Evolutionary conservation across 2,888 invertebrate genomes (phyloP).

Genomic region (Oligia strigilis): DNA sequence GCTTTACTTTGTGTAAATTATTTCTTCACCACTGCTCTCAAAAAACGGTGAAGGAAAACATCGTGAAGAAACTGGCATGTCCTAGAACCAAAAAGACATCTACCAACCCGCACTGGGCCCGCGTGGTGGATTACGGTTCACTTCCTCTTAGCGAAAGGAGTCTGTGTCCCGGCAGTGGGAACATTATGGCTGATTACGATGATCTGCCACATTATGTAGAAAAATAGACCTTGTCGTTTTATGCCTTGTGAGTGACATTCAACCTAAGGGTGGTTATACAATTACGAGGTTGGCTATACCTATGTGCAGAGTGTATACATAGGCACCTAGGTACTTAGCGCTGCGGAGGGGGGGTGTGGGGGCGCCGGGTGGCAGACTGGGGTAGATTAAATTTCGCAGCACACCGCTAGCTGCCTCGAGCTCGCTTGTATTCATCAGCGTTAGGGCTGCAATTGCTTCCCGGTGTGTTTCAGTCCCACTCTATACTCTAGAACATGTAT

Average conservation of each 20-base stretch:
- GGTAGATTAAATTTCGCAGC: conserved; percentile 89
- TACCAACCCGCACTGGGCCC: neutral
- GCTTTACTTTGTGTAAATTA: neutral
- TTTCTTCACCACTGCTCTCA: neutral
- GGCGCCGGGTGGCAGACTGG: conserved; percentile 83
- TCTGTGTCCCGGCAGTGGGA: neutral
- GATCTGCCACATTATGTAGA: neutral
- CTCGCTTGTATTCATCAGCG: conserved; percentile 86
- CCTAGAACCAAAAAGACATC: neutral
- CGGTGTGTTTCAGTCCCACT: conserved; percentile 75
- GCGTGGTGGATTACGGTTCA: neutral
- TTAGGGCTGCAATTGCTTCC: conserved; percentile 85
- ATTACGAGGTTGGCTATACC: conserved; percentile 19
- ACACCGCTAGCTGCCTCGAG: conserved; percentile 81
- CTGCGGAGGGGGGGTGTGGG: conserved; percentile 66
- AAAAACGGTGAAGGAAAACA: neutral
- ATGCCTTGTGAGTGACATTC: neutral
- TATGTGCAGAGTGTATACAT: conserved; percentile 60
- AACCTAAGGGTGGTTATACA: neutral
- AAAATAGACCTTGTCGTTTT: neutral
- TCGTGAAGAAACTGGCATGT: neutral
- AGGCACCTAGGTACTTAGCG: conserved; percentile 67
- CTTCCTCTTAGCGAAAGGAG: neutral
- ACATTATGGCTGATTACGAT: neutral
- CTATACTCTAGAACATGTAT: conserved; percentile 56